A percentile compares a stretch with the other conserved stretches of the same genome.
Conservation (phyloP, 2,888 invertebrate species). For the Ectemnius cavifrons region DNA sequence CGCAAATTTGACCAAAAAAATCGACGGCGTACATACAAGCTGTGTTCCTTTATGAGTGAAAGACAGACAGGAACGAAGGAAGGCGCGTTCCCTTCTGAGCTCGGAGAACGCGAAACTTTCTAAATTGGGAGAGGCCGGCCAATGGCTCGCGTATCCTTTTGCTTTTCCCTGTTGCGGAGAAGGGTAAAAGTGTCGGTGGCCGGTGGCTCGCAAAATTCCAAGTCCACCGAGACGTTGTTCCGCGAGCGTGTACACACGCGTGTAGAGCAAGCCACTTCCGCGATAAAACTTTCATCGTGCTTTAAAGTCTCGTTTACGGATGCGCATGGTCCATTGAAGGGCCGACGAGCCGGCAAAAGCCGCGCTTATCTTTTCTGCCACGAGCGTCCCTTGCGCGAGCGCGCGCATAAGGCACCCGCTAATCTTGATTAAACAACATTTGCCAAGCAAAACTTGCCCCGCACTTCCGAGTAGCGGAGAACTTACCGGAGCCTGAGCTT, state of each 20-base stretch:
- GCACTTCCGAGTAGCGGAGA: not conserved
- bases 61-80: too few relatives aligned
- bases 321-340: slow-evolving; percentile 51
- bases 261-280: slow-evolving; percentile 34
- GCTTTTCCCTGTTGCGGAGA: slow-evolving; percentile 15
- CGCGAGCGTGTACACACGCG: slow-evolving; percentile 12
- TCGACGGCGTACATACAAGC: too few relatives aligned
- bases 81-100: not conserved
- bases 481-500: not conserved
- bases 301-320: slow-evolving; percentile 57
- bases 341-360: slow-evolving; percentile 55
- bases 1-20: too few relatives aligned
- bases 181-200: slow-evolving; percentile 24
- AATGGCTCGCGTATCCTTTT: slow-evolving; percentile 43
- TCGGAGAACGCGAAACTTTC: slow-evolving; percentile 16
- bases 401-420: slow-evolving; percentile 8
- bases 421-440: slow-evolving; percentile 32
- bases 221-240: too few relatives aligned
- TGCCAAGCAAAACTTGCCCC: slow-evolving; percentile 25
- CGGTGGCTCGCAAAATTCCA: slow-evolving; percentile 51
- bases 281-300: slow-evolving; percentile 65
- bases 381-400: not conserved
- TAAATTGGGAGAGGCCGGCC: slow-evolving; percentile 34
- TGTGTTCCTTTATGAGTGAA: too few relatives aligned
- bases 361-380: slow-evolving; percentile 42